Evolutionary conservation across 2,113 vertebrate genomes (phyloP).

Genomic region (Todiramphus saurophagus): DNA sequence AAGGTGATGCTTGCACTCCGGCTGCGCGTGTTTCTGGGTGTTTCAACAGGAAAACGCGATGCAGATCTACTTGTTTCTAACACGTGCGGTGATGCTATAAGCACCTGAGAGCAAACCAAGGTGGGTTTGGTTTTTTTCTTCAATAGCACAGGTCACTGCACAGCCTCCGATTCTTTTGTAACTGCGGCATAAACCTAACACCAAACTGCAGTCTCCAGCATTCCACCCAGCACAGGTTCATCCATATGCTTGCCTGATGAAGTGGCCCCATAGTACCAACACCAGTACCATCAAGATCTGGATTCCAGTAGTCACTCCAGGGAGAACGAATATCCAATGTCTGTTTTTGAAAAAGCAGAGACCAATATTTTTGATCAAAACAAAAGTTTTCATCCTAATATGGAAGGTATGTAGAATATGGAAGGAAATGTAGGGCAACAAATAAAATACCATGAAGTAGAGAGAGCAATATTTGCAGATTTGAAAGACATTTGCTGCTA

Average conservation of each 20-base stretch:
- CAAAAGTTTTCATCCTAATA: background rate
- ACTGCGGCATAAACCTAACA: accelerated
- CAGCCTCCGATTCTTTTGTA: background rate
- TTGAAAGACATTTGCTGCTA: background rate
- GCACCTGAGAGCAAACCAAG: background rate
- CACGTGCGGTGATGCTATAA: accelerated
- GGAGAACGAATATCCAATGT: background rate
- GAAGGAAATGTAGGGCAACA: background rate
- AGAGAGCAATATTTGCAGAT: background rate
- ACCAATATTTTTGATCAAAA: background rate
- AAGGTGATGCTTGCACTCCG: no score
- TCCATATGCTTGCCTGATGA: accelerated
- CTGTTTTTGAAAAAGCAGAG: background rate
- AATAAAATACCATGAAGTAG: background rate
- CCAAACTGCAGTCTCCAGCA: background rate
- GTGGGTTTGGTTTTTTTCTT: background rate
- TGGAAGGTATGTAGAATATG: no score
- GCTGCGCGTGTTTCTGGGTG: no score
- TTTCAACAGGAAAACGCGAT: background rate
- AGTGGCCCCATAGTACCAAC: accelerated
- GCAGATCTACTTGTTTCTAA: background rate
- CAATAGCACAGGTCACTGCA: background rate
- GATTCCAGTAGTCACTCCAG: background rate
- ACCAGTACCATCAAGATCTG: no score
- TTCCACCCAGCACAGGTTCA: accelerated